Percentiles rank a stretch among this genome's conserved stretches.
These are phyloP conservation scores for Neelides sp. DNA, from an alignment of 1,140 invertebrate genomes.

Conservation along the genomic window DNA sequence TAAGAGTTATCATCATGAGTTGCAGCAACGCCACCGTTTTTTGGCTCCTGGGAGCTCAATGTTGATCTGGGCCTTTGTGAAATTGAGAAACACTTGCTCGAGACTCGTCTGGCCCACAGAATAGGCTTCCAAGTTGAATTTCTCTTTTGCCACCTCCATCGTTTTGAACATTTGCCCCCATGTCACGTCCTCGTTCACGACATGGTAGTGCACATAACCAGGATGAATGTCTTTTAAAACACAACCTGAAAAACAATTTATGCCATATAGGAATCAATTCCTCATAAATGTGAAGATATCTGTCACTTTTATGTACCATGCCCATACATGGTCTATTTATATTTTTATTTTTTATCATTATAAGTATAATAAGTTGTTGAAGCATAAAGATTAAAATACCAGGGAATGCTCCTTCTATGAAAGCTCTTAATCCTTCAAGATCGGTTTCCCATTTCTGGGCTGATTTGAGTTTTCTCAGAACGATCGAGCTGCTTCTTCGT, in stretches of 20 bases:
- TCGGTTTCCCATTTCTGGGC: slow-evolving; percentile 28
- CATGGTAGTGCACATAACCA: slow-evolving; percentile 58
- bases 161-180: slow-evolving; percentile 62
- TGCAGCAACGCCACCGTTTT: no score
- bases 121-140: slow-evolving; percentile 61
- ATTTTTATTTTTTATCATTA: no score
- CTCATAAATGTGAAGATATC: no score
- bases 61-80: slow-evolving; percentile 7
- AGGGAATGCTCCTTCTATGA: slow-evolving; percentile 27
- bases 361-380: no score
- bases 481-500: slow-evolving; percentile 24
- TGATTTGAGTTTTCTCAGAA: slow-evolving; percentile 18
- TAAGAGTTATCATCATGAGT: no score
- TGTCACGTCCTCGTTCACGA: slow-evolving; percentile 41
- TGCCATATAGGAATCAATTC: neutral
- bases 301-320: no score
- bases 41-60: no score
- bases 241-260: slow-evolving; percentile 15
- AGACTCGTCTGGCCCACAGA: slow-evolving; percentile 67
- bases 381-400: neutral
- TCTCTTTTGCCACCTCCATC: slow-evolving; percentile 48
- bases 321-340: no score
- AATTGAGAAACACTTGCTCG: slow-evolving; percentile 49
- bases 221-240: slow-evolving; percentile 30
- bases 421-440: slow-evolving; percentile 25